Conservation (phyloP, 2,888 invertebrate species). For the Conchocele bisecta region DNA sequence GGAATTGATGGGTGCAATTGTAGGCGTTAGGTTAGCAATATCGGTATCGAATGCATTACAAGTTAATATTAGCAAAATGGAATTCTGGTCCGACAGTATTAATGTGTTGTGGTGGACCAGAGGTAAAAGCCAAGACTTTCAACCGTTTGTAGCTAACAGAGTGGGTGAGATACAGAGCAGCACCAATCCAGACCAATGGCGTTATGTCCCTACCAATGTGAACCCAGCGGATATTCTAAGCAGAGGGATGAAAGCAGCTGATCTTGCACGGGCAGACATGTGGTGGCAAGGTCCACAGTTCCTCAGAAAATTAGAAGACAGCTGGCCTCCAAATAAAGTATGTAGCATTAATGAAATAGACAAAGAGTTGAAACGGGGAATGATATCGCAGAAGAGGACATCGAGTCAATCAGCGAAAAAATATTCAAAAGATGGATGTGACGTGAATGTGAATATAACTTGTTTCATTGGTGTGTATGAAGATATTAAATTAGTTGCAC, state of each 20-base stretch:
- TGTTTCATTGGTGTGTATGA: too few species aligned
- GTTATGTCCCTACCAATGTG: slow-evolving; percentile 19
- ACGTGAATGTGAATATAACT: too few species aligned
- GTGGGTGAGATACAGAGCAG: slow-evolving; percentile 54
- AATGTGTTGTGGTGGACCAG: slow-evolving; percentile 45
- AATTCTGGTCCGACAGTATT: slow-evolving; percentile 31
- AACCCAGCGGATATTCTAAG: slow-evolving; percentile 28
- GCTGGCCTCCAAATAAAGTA: slow-evolving; percentile 17
- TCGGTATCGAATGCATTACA: slow-evolving; percentile 5
- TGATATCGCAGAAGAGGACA: neutral
- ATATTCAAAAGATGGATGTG: too few species aligned
- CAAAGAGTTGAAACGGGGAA: neutral
- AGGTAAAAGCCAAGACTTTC: slow-evolving; percentile 25
- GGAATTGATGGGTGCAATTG: slow-evolving; percentile 26
- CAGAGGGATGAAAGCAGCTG: slow-evolving; percentile 2
- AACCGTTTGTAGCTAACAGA: slow-evolving; percentile 58
- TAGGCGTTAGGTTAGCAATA: slow-evolving; percentile 10
- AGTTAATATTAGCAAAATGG: neutral
- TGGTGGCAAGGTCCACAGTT: slow-evolving; percentile 47
- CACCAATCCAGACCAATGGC: slow-evolving; percentile 39
- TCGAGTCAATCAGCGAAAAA: neutral
- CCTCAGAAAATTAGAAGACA: neutral
- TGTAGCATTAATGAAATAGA: neutral
- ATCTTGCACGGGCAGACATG: neutral
- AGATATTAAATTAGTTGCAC: too few species aligned